A percentile compares a stretch with the other conserved stretches of the same genome.
Conservation (phyloP, 1,140 invertebrate genomes). For the Diploscapter pachys region DNA sequence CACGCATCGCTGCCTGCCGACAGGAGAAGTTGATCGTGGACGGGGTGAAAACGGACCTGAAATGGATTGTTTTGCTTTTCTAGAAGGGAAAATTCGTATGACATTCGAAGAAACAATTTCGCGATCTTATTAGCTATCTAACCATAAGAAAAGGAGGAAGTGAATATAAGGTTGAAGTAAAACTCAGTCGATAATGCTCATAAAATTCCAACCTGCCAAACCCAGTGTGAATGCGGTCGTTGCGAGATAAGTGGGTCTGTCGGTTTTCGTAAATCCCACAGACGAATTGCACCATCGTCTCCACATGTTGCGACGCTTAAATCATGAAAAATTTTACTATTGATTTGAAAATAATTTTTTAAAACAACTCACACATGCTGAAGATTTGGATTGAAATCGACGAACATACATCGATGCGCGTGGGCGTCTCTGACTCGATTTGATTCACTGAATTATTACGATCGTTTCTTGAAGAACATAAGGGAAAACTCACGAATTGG, state of each 20-base stretch:
- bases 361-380: slow-evolving; percentile 25
- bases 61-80: slow-evolving; percentile 3
- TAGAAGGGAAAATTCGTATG: too few relatives aligned
- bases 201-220: slow-evolving; percentile 10
- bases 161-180: too few relatives aligned
- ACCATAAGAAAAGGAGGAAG: slow-evolving; percentile 1
- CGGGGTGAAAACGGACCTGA: slow-evolving; percentile 76
- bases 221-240: slow-evolving; percentile 31
- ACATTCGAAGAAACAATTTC: too few relatives aligned
- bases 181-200: too few relatives aligned
- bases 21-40: slow-evolving; percentile 92
- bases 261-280: slow-evolving; percentile 29
- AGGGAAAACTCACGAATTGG: slow-evolving; percentile 3
- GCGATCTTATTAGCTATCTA: not conserved
- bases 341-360: not conserved
- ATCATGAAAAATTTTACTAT: not conserved
- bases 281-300: slow-evolving; percentile 24
- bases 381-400: slow-evolving; percentile 36
- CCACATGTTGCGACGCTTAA: slow-evolving; percentile 30
- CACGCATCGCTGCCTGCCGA: slow-evolving; percentile 89
- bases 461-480: not conserved
- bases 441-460: slow-evolving; percentile 7
- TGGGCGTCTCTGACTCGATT: slow-evolving; percentile 20
- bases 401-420: slow-evolving; percentile 10
- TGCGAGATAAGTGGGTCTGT: slow-evolving; percentile 16